A percentile compares a stretch with the other conserved stretches of the same genome.
Evolutionary conservation across 2,797 vertebrate genomes (phyloP).

Genomic region (Telmatherina bonti): DNA sequence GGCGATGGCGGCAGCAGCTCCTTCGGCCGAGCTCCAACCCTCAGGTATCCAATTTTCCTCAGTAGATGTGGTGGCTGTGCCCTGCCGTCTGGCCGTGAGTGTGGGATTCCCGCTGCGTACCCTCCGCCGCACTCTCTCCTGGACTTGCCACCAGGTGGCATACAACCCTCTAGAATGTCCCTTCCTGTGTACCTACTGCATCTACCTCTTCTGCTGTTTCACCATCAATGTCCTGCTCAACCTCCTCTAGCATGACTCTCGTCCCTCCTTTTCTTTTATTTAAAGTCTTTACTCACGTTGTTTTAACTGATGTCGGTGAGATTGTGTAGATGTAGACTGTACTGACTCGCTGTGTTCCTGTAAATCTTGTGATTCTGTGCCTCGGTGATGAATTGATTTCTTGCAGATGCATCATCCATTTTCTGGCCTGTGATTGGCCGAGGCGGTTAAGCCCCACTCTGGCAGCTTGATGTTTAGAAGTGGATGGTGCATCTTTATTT

Average conservation of each 20-base stretch:
- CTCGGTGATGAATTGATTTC: conserved; percentile 45
- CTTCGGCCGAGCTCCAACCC: conserved; percentile 85
- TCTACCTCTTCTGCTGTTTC: conserved; percentile 86
- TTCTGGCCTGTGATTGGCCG: conserved; percentile 31
- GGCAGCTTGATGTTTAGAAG: conserved; percentile 19
- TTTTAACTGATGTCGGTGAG: conserved; percentile 42
- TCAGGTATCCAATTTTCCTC: conserved; percentile 95
- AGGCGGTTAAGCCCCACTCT: conserved; percentile 14
- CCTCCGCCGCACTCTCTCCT: conserved; percentile 86
- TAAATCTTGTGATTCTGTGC: conserved; percentile 42
- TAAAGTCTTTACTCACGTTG: conserved; percentile 21
- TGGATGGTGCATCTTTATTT: conserved; percentile 62
- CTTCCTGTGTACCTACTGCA: conserved; percentile 89
- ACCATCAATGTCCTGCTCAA: conserved; percentile 82
- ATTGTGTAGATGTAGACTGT: conserved; percentile 59
- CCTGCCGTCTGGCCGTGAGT: conserved; percentile 78
- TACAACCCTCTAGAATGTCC: conserved; percentile 91
- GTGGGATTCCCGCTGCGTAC: conserved; percentile 83
- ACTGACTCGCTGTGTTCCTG: conserved; percentile 29
- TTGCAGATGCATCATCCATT: conserved; percentile 62
- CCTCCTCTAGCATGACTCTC: conserved; percentile 80
- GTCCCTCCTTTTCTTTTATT: conserved; percentile 17
- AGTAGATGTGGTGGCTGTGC: conserved; percentile 81
- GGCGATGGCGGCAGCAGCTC: conserved; percentile 66
- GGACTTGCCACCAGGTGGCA: conserved; percentile 90